A percentile compares a stretch with the other conserved stretches of the same genome.
phyloP scores from a whole-genome alignment of 35 echinoderm and acorn worm genomes.

The Lytechinus variegatus region DNA sequence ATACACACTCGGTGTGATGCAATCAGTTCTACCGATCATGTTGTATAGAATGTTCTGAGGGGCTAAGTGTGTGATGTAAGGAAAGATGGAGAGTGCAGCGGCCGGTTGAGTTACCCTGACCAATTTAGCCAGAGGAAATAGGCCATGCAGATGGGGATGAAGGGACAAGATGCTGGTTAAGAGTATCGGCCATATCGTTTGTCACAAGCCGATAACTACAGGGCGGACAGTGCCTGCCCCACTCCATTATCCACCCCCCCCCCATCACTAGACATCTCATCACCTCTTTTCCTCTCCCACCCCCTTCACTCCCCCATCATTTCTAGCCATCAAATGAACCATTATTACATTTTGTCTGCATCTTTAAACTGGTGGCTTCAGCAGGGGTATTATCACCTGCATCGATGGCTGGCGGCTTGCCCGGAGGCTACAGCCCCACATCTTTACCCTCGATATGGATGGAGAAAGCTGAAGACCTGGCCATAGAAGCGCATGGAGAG shows the following conservation, averaged over 20 bases:
- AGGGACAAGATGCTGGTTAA: conserved; percentile 26
- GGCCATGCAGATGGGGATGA: conserved; percentile 53
- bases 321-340: background rate
- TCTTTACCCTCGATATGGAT: conserved; percentile 42
- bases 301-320: background rate
- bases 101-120: conserved; percentile 54
- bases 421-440: conserved; percentile 1
- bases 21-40: conserved; percentile 46
- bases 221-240: conserved; percentile 8
- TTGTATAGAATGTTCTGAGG: conserved; percentile 50
- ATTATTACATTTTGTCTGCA: conserved; percentile 50
- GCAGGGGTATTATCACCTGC: conserved; percentile 40
- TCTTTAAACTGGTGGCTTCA: conserved; percentile 35
- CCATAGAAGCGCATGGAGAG: background rate
- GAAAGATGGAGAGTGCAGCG: conserved; percentile 45
- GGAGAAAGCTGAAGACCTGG: conserved; percentile 24
- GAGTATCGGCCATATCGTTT: conserved; percentile 53
- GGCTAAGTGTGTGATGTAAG: conserved; percentile 34
- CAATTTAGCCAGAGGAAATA: conserved; percentile 56
- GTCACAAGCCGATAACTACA: conserved; percentile 48
- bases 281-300: background rate
- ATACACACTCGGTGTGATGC: conserved; percentile 24
- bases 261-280: conserved; percentile 32
- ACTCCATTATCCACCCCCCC: background rate
- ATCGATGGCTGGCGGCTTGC: conserved; percentile 44